Base-by-base conservation (phyloP, 1,140 invertebrate species). In the Rhynchophorus ferrugineus region DNA sequence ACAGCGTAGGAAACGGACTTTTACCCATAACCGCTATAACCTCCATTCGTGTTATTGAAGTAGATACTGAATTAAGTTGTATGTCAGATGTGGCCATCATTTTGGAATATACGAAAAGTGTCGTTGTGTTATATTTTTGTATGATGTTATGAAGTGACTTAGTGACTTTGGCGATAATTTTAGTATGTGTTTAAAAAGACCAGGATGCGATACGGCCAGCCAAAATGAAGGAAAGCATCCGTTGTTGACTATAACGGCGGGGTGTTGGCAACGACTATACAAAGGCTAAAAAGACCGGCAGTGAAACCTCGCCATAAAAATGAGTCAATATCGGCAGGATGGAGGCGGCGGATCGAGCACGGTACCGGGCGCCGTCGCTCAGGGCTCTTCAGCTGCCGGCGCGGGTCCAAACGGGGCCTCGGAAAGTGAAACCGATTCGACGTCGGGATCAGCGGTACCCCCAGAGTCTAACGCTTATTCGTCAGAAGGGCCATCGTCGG, bases 21-120 rank as follows among this genome's bases (percentile, higher is more conserved):
- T 77, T 77, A 78, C 75, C 69, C 76, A 76, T 79, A 79, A 79
- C 76, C 78, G 78, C 77, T 74, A 77, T 78, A 79, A 79, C 78
- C 78, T 79, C 77, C 74, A 77, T 78, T 78, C 70, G 77, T 76
- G 74, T 77, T 77, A 78, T 77, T 79, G 75, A 74, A 76, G 75
- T 77, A 76, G 75, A 77, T 77, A 78, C 76, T 76, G 64, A 71
- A 77, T 76, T 73, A 75, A 78, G 66, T 67, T 78, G 76, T 76
- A 73, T 77, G 76, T 77, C 75, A 75, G 73, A 75, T 73, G 75
- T 77, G 74, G 74, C 75, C 72, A 75, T 76, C 75, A 71, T 75
- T 72, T 75, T 71, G 71, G 74, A 75, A 74, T 70, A 70, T 72
- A 71, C 61, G 56, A 61, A 63, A 67, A 63, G 64, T 67, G 64